Conservation (phyloP, 2,113 vertebrate species). For the Ursus arctos region DNA sequence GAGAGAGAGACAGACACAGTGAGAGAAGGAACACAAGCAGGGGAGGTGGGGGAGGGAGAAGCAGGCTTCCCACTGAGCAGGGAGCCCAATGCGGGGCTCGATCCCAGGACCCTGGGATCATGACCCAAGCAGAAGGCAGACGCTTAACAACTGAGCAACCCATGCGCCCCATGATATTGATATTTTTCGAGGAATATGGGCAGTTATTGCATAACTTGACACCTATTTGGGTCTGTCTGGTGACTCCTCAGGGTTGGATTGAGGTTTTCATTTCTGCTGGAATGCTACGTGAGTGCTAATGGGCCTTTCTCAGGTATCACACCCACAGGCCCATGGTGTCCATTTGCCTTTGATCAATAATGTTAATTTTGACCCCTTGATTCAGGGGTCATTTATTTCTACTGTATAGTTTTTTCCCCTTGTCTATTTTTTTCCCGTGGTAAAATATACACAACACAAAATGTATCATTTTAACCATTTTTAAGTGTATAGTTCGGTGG, state of each 20-base stretch:
- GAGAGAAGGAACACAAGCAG: no score
- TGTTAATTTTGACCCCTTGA: neutral
- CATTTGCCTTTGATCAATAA: neutral
- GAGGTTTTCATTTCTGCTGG: neutral
- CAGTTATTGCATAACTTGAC: neutral
- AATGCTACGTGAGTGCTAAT: fast-evolving
- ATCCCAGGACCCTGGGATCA: no score
- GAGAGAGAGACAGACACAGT: no score
- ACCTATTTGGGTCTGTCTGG: neutral
- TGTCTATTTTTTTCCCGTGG: neutral
- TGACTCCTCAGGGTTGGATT: neutral
- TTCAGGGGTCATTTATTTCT: neutral
- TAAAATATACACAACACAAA: neutral
- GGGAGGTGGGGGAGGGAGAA: no score
- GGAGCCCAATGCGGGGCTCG: no score
- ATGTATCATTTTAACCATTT: neutral
- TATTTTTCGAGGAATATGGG: neutral
- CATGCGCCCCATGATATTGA: neutral
- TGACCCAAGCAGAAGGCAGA: no score
- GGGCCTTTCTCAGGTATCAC: neutral
- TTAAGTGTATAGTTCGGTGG: neutral
- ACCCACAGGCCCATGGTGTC: neutral
- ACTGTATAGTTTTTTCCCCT: neutral
- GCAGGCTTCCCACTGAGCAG: no score
- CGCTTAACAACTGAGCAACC: no score